phyloP scores from a whole-genome alignment of 2,888 invertebrate species.

The Drosophila putrida region DNA sequence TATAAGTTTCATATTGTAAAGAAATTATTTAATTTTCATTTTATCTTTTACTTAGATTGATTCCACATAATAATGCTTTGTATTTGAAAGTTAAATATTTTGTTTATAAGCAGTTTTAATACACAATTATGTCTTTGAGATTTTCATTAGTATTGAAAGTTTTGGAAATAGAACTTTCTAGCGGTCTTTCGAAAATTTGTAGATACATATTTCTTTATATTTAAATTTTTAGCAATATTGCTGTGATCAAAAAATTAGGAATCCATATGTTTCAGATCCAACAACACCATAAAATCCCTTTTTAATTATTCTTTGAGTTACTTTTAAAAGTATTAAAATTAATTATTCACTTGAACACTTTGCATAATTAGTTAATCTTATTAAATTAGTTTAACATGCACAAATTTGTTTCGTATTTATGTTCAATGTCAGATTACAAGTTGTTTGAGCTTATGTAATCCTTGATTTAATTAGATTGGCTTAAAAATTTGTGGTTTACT shows the following conservation, averaged over 20 bases:
- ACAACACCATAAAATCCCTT: not conserved
- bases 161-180: too few relatives aligned
- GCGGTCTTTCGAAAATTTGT: too few relatives aligned
- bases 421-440: constrained; percentile 6
- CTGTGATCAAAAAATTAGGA: not conserved
- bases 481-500: constrained; percentile 24
- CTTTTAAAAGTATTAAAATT: not conserved
- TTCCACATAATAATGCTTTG: too few relatives aligned
- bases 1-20: too few relatives aligned
- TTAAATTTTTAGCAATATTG: not conserved
- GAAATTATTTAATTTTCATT: too few relatives aligned
- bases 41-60: too few relatives aligned
- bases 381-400: constrained; percentile 4
- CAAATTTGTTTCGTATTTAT: not conserved
- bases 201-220: too few relatives aligned
- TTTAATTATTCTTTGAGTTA: not conserved
- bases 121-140: too few relatives aligned
- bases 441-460: constrained; percentile 16
- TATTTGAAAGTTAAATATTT: not conserved
- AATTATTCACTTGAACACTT: not conserved
- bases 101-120: too few relatives aligned
- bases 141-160: too few relatives aligned
- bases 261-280: not conserved
- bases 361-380: constrained; percentile 15
- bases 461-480: constrained; percentile 1